These are phyloP conservation scores for Eretmocerus hayati DNA, from an alignment of 2,888 invertebrate species.

Conservation along the genomic window DNA sequence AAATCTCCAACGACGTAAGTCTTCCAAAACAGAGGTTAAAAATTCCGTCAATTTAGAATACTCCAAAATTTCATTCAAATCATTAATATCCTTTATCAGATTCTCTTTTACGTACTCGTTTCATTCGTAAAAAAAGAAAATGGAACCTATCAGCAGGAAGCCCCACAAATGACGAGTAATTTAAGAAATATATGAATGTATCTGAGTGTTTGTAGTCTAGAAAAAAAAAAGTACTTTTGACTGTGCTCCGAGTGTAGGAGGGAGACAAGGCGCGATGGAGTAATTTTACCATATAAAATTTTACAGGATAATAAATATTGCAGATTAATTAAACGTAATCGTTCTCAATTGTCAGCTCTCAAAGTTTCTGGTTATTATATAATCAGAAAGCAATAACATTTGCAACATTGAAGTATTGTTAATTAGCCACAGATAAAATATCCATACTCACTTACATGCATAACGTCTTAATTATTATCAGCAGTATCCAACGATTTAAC, in stretches of 20 bases:
- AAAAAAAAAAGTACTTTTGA: constrained; percentile 40
- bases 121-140: no score
- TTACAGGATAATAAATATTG: constrained; percentile 33
- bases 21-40: no score
- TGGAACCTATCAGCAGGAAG: no score
- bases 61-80: no score
- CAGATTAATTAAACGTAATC: constrained; percentile 16
- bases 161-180: constrained; percentile 33
- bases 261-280: constrained; percentile 34
- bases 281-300: constrained; percentile 38
- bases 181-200: constrained; percentile 43
- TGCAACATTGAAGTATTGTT: constrained; percentile 22
- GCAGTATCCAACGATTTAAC: constrained; percentile 34
- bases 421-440: constrained; percentile 19
- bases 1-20: no score
- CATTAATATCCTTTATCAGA: no score
- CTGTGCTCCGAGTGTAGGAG: constrained; percentile 32
- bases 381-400: constrained; percentile 4
- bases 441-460: constrained; percentile 30
- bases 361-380: no score
- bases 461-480: constrained; percentile 34
- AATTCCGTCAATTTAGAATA: no score
- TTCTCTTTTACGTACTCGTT: no score
- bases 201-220: constrained; percentile 43
- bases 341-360: constrained; percentile 5